Base-by-base conservation (phyloP, 2,797 vertebrate genomes). In the Chrysocyon brachyurus region DNA sequence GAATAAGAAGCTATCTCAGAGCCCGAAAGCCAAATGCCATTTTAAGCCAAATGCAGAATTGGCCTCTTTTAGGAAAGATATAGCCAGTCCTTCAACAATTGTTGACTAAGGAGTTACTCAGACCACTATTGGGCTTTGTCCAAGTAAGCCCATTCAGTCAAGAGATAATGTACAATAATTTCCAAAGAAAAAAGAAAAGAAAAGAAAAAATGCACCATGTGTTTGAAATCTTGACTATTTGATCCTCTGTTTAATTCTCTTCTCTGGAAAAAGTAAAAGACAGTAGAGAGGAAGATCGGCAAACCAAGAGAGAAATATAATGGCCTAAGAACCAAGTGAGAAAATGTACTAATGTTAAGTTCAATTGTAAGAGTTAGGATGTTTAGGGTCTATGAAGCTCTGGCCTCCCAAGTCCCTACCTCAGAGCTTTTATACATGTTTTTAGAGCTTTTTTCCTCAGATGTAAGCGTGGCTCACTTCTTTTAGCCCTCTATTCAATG, bases 31-130 rank as follows among this genome's bases (percentile, higher is more conserved):
- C 79, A 96, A 95, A 86, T 54, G 36, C 31, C 49, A 31, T 59
- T 61, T 89, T 64, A 94, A 96, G 72, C 73, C 86, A 91, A 56
- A 86, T 97, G 59, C 79, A 73, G 64, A 83, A 73, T 59, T 91
- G 89, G 33, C 61, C 83, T 96, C 56, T 95, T 73, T 82, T 36
- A 91, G 82, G 28, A 95, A 95, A 90, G 11, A 61, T 54, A 12
- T 73, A 93, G 72, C 72, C 63, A 83, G 79, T 90, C 49, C 72
- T 91, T 97, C 33, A 73, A 54, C 52, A 88, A n/a, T 36, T 86
- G 14, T 79, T 95, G n/a, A 95, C 68, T 73, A 78, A 82, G 68
- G 56, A 57, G 11, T 90, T 90, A 21, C 31, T 96, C 40, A 90
- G 11, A 93, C 86, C 21, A 81, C 17, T 46, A n/a, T 5, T 40